These are phyloP conservation scores for Rhabdomys dilectus DNA, from an alignment of 2,113 vertebrate genomes.

Conservation along the genomic window DNA sequence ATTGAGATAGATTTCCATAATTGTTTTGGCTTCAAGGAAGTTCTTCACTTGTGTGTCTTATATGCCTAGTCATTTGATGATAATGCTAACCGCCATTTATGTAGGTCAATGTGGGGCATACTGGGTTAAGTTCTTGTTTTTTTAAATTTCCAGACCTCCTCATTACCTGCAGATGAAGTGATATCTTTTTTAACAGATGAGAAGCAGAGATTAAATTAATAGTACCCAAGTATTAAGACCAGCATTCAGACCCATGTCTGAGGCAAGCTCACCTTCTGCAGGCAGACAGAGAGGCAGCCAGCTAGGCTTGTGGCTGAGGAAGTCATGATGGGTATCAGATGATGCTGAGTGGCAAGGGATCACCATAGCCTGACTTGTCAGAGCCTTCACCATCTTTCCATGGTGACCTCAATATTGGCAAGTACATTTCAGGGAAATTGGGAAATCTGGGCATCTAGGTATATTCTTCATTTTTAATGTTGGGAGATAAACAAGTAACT, in stretches of 20 bases:
- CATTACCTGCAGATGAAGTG: background rate
- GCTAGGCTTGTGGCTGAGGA: background rate
- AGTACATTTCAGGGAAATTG: background rate
- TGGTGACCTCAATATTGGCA: background rate
- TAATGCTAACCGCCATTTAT: background rate
- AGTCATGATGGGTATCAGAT: too few relatives aligned
- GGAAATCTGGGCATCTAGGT: too few relatives aligned
- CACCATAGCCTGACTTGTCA: background rate
- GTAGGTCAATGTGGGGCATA: background rate
- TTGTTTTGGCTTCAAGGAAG: background rate
- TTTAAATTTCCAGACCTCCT: background rate
- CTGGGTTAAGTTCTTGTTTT: background rate
- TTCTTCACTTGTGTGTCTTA: background rate
- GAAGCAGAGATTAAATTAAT: background rate
- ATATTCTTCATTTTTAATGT: background rate
- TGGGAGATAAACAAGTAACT: background rate
- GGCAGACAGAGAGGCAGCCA: background rate
- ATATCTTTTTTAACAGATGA: background rate
- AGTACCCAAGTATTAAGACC: background rate
- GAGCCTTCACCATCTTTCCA: background rate
- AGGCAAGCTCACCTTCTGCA: background rate
- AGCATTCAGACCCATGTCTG: background rate
- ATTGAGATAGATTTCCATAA: conserved; percentile 20
- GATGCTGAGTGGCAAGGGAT: background rate
- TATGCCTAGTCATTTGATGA: background rate